Percentiles rank a stretch among this genome's conserved stretches.
Conservation (phyloP, 2,888 invertebrate genomes). For the Pinctada fucata region DNA sequence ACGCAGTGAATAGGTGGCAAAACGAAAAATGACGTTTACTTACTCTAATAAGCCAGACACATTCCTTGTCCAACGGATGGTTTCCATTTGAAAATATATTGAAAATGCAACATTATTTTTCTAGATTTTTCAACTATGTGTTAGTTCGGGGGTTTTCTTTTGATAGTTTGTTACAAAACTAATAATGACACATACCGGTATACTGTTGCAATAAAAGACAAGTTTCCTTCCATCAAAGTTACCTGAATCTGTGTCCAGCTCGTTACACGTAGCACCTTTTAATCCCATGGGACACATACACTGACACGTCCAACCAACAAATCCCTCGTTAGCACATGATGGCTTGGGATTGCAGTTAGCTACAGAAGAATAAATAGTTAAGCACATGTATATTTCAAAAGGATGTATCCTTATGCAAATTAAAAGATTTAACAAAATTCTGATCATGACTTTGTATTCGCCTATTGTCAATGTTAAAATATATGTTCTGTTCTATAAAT, state of each 20-base stretch:
- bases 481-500: no score
- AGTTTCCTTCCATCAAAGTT: neutral
- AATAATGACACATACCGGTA: neutral
- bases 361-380: neutral
- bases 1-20: no score
- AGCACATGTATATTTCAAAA: no score
- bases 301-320: conserved; percentile 12
- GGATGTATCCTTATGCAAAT: no score
- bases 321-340: conserved; percentile 17
- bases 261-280: conserved; percentile 14
- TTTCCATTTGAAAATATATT: neutral
- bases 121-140: neutral
- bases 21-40: neutral
- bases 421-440: no score
- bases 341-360: neutral
- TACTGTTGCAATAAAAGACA: neutral
- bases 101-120: no score
- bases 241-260: conserved; percentile 11
- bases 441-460: no score
- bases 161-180: neutral
- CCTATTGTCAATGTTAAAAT: no score
- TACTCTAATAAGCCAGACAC: conserved; percentile 23
- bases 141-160: neutral
- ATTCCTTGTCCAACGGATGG: conserved; percentile 7
- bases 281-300: conserved; percentile 22